These are phyloP conservation scores for Metalampra italica DNA, from an alignment of 2,888 invertebrate species.

Conservation along the genomic window DNA sequence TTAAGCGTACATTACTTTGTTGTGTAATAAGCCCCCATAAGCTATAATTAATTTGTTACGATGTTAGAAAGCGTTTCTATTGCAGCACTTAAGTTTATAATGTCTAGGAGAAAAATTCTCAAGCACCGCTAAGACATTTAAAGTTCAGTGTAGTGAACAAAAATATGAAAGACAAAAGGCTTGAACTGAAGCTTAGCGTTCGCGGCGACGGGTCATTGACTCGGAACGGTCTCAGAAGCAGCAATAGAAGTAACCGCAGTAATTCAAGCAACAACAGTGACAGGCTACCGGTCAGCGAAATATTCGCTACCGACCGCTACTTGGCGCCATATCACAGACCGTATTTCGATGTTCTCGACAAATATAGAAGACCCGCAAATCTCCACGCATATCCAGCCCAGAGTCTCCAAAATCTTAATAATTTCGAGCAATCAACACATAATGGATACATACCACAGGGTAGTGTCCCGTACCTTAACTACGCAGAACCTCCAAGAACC, in stretches of 20 bases:
- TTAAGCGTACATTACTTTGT: constrained; percentile 43
- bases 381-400: constrained; percentile 63
- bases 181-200: constrained; percentile 69
- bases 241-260: constrained; percentile 61
- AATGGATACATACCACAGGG: constrained; percentile 33
- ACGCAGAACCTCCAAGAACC: constrained; percentile 27
- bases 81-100: constrained; percentile 28
- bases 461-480: constrained; percentile 51
- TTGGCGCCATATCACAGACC: constrained; percentile 58
- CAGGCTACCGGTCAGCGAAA: constrained; percentile 59
- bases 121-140: not conserved
- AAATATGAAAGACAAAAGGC: constrained; percentile 70
- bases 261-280: constrained; percentile 50
- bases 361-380: constrained; percentile 54
- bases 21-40: constrained; percentile 33
- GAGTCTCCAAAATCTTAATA: constrained; percentile 59
- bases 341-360: constrained; percentile 55
- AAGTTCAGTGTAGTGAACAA: constrained; percentile 22
- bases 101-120: constrained; percentile 7
- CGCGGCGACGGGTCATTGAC: constrained; percentile 68
- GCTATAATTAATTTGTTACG: constrained; percentile 44
- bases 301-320: constrained; percentile 66
- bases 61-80: constrained; percentile 35
- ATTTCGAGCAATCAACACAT: constrained; percentile 43
- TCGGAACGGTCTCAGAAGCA: constrained; percentile 59